Conservation (phyloP, 2,113 vertebrate species). For the Chamaetylas fuelleborni region DNA sequence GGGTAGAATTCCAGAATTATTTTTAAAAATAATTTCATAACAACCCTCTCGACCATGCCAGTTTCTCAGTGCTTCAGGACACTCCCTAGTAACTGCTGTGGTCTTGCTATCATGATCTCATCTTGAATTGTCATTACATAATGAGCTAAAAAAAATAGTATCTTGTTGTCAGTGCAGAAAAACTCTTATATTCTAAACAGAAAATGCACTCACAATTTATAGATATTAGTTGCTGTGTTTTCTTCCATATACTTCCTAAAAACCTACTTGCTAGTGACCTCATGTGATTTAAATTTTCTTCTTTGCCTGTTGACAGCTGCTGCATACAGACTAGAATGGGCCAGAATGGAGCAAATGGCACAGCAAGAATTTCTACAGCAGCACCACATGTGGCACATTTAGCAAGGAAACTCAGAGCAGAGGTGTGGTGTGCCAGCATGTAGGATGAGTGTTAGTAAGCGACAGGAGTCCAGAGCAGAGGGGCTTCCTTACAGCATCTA, state of each 20-base stretch:
- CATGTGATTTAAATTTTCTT: neutral
- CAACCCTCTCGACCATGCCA: neutral
- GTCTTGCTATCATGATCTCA: neutral
- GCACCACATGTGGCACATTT: neutral
- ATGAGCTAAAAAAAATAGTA: neutral
- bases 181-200: neutral
- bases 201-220: neutral
- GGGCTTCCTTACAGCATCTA: neutral
- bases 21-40: conserved; percentile 48
- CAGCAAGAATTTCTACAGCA: neutral
- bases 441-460: neutral
- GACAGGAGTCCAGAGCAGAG: neutral
- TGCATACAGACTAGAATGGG: rapidly evolving
- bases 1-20: conserved; percentile 24
- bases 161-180: neutral
- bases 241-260: neutral
- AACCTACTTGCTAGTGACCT: neutral
- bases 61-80: neutral
- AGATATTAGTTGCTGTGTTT: neutral
- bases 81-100: neutral
- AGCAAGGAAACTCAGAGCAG: neutral
- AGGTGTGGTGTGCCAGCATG: neutral
- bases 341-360: neutral
- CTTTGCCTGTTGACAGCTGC: neutral
- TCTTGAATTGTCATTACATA: conserved; percentile 11